phyloP scores from a whole-genome alignment of 1,140 invertebrate species.

The Bombyx mori region ASM3026992v2 NC_085112.1:15598001-15598500 shows the following conservation, averaged over 20 bases:
- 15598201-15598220: conserved; percentile 19
- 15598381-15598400: background rate
- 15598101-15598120: conserved; percentile 7
- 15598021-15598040: conserved; percentile 52
- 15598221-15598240: conserved; percentile 29
- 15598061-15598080: conserved; percentile 67
- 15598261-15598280: conserved; percentile 72
- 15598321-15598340: too few relatives aligned
- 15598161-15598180: conserved; percentile 34
- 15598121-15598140: conserved; percentile 1
- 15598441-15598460: too few relatives aligned
- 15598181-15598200: conserved; percentile 24
- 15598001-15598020: conserved; percentile 53
- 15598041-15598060: conserved; percentile 67
- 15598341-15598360: too few relatives aligned
- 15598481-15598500: too few relatives aligned
- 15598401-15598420: conserved; percentile 33
- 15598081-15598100: conserved; percentile 52
- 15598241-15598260: conserved; percentile 52
- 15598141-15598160: conserved; percentile 32
- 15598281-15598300: conserved; percentile 11
- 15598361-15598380: too few relatives aligned
- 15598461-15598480: too few relatives aligned
- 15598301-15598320: too few relatives aligned
- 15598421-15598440: conserved; percentile 26